These are phyloP conservation scores for Nothoprocta pentlandii DNA, from an alignment of 2,113 vertebrate species.

Conservation along the genomic window DNA sequence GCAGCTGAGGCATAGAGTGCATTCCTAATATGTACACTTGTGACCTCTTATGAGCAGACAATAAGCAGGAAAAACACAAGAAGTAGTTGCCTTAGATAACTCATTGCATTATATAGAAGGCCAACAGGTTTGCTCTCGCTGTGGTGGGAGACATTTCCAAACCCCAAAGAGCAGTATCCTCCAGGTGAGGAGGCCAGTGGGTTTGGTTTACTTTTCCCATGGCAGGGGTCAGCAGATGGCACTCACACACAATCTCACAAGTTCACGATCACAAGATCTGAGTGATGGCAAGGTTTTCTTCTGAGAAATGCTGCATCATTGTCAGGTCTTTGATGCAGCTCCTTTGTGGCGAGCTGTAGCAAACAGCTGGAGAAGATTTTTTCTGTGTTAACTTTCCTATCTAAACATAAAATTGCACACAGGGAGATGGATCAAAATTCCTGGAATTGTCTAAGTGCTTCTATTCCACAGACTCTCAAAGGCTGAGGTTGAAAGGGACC, in stretches of 20 bases:
- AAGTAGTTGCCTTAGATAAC: neutral
- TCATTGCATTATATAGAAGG: neutral
- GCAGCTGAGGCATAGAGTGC: accelerated
- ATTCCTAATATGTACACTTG: neutral
- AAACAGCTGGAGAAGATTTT: constrained; percentile 14
- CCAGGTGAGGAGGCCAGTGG: neutral
- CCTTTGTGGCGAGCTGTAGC: constrained; percentile 42
- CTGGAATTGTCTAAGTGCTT: neutral
- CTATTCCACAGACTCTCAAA: neutral
- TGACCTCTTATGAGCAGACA: neutral
- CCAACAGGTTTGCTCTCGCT: neutral
- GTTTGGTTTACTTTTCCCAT: neutral
- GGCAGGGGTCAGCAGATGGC: constrained; percentile 68
- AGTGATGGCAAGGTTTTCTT: constrained; percentile 40
- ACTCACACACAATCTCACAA: constrained; percentile 65
- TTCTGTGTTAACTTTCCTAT: neutral
- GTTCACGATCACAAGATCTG: neutral
- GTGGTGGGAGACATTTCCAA: neutral
- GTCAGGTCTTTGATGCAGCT: constrained; percentile 40
- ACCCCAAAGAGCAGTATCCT: neutral
- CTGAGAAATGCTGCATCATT: constrained; percentile 65
- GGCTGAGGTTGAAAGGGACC: neutral
- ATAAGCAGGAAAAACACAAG: neutral
- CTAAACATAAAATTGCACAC: neutral
- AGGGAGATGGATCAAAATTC: neutral